Evolutionary conservation across 1,140 invertebrate genomes (phyloP).

Genomic region (Aphaenogaster floridana): DNA sequence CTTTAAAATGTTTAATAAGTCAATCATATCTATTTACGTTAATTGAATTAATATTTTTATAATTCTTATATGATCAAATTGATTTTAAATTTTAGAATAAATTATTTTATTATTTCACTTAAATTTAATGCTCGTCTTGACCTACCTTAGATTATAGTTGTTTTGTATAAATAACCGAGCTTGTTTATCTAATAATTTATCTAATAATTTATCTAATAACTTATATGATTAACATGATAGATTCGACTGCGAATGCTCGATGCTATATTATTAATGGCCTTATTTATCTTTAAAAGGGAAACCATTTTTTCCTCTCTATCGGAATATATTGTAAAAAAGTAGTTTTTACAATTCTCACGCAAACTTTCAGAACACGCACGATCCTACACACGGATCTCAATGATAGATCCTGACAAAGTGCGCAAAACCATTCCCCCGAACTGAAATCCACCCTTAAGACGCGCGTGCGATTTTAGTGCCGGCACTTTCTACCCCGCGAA

Average conservation of each 20-base stretch:
- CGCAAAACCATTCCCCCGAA: slow-evolving; percentile 11
- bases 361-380: background rate
- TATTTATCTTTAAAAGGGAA: background rate
- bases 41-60: background rate
- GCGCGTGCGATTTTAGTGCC: slow-evolving; percentile 47
- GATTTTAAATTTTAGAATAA: too few relatives aligned
- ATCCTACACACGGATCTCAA: background rate
- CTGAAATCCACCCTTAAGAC: slow-evolving; percentile 48
- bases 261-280: background rate
- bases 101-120: too few relatives aligned
- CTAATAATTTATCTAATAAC: too few relatives aligned
- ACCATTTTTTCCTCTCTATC: background rate
- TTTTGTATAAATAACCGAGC: too few relatives aligned
- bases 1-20: slow-evolving; percentile 1
- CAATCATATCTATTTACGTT: background rate
- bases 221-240: background rate
- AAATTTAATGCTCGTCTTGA: too few relatives aligned
- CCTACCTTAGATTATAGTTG: too few relatives aligned
- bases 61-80: background rate
- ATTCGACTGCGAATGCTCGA: background rate
- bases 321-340: background rate
- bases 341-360: background rate
- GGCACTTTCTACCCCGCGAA: slow-evolving; percentile 37
- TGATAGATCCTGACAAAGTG: slow-evolving; percentile 49
- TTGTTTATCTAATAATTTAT: too few relatives aligned